Percentiles rank a stretch among this genome's conserved stretches.
phyloP scores from a whole-genome alignment of 2,888 invertebrate genomes.

The Drosophila gaucha region DNA sequence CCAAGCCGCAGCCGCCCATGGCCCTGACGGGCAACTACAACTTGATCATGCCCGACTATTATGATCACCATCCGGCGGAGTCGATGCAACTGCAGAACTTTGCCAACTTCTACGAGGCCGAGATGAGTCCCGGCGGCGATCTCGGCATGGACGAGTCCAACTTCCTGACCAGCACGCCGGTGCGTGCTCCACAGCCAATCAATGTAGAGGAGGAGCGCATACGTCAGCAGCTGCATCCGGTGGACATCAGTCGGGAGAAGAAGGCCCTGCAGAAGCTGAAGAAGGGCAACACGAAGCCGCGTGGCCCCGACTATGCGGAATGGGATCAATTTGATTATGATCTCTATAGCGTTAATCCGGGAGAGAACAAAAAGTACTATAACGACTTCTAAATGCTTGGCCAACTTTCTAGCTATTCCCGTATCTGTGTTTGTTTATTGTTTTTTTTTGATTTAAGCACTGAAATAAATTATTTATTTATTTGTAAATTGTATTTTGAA shows the following conservation, averaged over 20 bases:
- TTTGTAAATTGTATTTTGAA: slow-evolving; percentile 55
- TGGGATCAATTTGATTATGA: slow-evolving; percentile 84
- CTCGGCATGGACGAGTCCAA: slow-evolving; percentile 79
- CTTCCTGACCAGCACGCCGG: slow-evolving; percentile 53
- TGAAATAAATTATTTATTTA: slow-evolving; percentile 79
- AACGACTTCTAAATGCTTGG: slow-evolving; percentile 45
- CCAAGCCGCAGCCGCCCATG: slow-evolving; percentile 65
- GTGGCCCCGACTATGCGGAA: slow-evolving; percentile 63
- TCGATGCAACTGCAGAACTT: slow-evolving; percentile 80
- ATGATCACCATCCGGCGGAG: slow-evolving; percentile 69
- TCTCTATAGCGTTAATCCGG: slow-evolving; percentile 76
- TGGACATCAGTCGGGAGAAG: slow-evolving; percentile 69
- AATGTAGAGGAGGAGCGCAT: slow-evolving; percentile 66
- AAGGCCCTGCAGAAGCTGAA: slow-evolving; percentile 64
- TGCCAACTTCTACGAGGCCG: slow-evolving; percentile 68
- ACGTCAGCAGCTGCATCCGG: slow-evolving; percentile 62
- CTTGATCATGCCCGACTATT: slow-evolving; percentile 73
- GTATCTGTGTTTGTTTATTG: slow-evolving; percentile 45
- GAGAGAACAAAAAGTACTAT: slow-evolving; percentile 63
- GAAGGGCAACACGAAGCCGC: slow-evolving; percentile 71
- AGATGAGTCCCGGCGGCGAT: slow-evolving; percentile 57
- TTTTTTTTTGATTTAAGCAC: slow-evolving; percentile 55
- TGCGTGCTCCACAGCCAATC: slow-evolving; percentile 74
- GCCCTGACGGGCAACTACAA: slow-evolving; percentile 73
- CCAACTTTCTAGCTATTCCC: slow-evolving; percentile 22